These are phyloP conservation scores for Gadopsis marmoratus DNA, from an alignment of 2,797 vertebrate species.

Conservation along the genomic window DNA sequence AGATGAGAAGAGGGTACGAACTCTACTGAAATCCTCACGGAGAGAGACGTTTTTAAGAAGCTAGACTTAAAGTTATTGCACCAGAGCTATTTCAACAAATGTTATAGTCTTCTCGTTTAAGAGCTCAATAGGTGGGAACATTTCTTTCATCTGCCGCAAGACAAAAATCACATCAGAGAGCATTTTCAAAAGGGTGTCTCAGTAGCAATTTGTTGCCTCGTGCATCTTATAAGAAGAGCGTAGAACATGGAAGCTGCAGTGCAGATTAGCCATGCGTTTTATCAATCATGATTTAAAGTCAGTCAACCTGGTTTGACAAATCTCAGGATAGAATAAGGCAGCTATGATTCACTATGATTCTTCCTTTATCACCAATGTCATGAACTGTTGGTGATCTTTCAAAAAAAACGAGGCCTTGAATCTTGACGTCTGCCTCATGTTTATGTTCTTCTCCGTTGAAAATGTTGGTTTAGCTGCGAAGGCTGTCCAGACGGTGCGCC, in stretches of 20 bases:
- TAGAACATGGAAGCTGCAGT: neutral
- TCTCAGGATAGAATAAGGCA: neutral
- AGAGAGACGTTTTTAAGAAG: too few species aligned
- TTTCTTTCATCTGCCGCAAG: neutral
- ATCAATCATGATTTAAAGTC: neutral
- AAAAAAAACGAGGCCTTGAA: neutral
- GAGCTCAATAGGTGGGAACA: too few species aligned
- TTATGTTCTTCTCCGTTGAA: neutral
- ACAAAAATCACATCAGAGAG: too few species aligned
- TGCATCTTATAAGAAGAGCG: neutral
- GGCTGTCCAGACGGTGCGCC: neutral
- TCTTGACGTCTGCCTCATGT: neutral
- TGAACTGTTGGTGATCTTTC: neutral
- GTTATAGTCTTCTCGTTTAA: too few species aligned
- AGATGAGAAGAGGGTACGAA: neutral
- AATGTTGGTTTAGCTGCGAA: slow-evolving; percentile 10
- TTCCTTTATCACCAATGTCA: neutral
- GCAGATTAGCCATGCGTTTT: neutral
- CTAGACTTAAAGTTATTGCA: too few species aligned
- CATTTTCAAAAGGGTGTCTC: neutral
- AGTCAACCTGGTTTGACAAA: neutral
- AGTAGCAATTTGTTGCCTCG: neutral
- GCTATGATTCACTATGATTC: neutral
- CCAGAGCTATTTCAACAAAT: too few species aligned
- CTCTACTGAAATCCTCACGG: too few species aligned